phyloP scores from a whole-genome alignment of 2,888 invertebrate species.

The Ennomos quercinarius region DNA sequence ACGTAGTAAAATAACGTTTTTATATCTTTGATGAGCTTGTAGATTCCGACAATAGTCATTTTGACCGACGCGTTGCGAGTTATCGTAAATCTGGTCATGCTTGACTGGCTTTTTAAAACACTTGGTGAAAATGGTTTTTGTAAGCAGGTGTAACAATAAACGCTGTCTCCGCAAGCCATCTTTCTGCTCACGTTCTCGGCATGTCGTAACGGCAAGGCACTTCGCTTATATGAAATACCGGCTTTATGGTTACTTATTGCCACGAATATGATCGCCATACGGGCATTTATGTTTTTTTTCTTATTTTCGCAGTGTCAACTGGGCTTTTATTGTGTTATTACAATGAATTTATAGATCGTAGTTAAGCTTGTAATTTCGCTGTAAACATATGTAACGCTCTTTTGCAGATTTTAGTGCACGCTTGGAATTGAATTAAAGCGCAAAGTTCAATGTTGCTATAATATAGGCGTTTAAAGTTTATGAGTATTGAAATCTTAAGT shows the following conservation, averaged over 20 bases:
- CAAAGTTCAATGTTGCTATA: background rate
- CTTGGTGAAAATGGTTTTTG: slow-evolving; percentile 48
- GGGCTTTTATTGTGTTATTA: slow-evolving; percentile 57
- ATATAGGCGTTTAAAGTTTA: background rate
- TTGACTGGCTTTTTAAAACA: slow-evolving; percentile 51
- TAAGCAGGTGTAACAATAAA: slow-evolving; percentile 76
- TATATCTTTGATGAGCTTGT: slow-evolving; percentile 27
- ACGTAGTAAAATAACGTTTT: slow-evolving; percentile 23
- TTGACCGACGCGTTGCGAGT: slow-evolving; percentile 4
- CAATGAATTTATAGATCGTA: slow-evolving; percentile 55
- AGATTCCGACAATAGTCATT: slow-evolving; percentile 31
- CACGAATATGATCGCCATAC: slow-evolving; percentile 62
- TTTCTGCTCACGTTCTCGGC: slow-evolving; percentile 74
- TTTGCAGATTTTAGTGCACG: slow-evolving; percentile 33
- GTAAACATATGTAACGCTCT: slow-evolving; percentile 38
- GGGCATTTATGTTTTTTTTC: slow-evolving; percentile 61
- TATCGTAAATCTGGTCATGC: slow-evolving; percentile 25
- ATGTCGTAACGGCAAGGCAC: slow-evolving; percentile 70
- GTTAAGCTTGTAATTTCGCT: slow-evolving; percentile 48
- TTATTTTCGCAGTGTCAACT: slow-evolving; percentile 53
- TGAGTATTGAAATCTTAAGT: no score
- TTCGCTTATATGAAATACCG: slow-evolving; percentile 74
- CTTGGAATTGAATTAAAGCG: slow-evolving; percentile 29
- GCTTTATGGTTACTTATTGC: slow-evolving; percentile 77
- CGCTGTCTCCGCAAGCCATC: slow-evolving; percentile 55